These are phyloP conservation scores for Polypedilum pembai DNA, from an alignment of 1,140 invertebrate genomes.

Conservation along the genomic window DNA sequence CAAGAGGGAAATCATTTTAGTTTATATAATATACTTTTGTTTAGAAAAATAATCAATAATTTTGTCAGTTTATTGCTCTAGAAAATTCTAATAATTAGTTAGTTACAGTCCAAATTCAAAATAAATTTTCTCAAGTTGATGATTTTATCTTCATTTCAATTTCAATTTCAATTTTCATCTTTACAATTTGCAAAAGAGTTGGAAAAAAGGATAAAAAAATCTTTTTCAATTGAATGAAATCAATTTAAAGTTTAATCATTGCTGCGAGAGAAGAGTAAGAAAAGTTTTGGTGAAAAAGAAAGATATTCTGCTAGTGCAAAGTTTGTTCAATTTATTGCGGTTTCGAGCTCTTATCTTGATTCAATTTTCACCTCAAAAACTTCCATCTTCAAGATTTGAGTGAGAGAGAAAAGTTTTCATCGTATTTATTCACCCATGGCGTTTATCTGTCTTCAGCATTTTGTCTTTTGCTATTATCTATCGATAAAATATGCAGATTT, in stretches of 20 bases:
- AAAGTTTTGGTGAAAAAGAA: neutral
- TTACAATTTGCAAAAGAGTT: neutral
- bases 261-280: neutral
- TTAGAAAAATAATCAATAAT: too few relatives aligned
- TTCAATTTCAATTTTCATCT: neutral
- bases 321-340: slow-evolving; percentile 11
- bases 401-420: too few relatives aligned
- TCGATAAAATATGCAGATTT: neutral
- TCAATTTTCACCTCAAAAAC: slow-evolving; percentile 12
- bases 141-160: too few relatives aligned
- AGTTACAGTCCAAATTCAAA: neutral
- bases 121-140: too few relatives aligned
- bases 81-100: too few relatives aligned
- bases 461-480: neutral
- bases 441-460: neutral
- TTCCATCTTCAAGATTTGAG: neutral
- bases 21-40: too few relatives aligned
- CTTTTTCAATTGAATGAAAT: neutral
- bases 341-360: neutral
- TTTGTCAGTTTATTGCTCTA: too few relatives aligned
- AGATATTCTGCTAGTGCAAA: neutral
- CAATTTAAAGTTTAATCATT: slow-evolving; percentile 13
- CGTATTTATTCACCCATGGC: neutral
- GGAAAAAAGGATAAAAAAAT: neutral
- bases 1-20: too few relatives aligned